These are phyloP conservation scores for Eidolon helvum DNA, from an alignment of 2,113 vertebrate genomes.

Conservation along the genomic window DNA sequence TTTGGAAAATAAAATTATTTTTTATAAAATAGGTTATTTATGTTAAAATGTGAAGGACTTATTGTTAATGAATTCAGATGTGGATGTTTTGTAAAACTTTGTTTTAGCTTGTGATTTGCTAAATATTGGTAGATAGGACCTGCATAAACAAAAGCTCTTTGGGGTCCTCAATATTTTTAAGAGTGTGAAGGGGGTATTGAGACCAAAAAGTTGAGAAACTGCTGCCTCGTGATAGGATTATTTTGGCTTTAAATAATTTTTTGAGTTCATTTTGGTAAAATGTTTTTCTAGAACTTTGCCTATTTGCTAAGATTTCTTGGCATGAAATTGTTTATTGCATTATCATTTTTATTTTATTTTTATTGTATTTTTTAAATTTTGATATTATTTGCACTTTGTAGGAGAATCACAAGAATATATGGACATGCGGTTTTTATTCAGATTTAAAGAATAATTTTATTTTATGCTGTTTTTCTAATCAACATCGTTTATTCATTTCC, in stretches of 20 bases:
- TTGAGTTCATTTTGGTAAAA: not conserved
- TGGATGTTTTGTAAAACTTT: not conserved
- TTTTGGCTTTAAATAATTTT: not conserved
- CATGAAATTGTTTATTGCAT: not conserved
- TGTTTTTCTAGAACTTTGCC: not conserved
- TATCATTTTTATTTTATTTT: not conserved
- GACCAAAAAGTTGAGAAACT: not conserved
- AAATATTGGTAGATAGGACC: not conserved
- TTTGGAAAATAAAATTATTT: not conserved
- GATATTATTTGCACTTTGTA: not conserved
- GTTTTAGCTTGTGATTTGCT: not conserved
- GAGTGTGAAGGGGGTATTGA: not conserved
- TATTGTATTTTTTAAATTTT: not conserved
- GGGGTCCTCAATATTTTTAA: not conserved
- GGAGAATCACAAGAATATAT: not conserved
- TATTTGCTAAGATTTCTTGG: not conserved
- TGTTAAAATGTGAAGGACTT: not conserved
- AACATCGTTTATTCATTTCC: no score
- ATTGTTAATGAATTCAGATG: not conserved
- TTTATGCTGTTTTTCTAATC: no score
- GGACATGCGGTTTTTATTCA: not conserved
- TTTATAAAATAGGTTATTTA: not conserved
- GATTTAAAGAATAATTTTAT: not conserved
- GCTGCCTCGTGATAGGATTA: not conserved
- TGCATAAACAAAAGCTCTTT: not conserved